phyloP scores from a whole-genome alignment of 2,113 vertebrate species.

The Dasypus novemcinctus region DNA sequence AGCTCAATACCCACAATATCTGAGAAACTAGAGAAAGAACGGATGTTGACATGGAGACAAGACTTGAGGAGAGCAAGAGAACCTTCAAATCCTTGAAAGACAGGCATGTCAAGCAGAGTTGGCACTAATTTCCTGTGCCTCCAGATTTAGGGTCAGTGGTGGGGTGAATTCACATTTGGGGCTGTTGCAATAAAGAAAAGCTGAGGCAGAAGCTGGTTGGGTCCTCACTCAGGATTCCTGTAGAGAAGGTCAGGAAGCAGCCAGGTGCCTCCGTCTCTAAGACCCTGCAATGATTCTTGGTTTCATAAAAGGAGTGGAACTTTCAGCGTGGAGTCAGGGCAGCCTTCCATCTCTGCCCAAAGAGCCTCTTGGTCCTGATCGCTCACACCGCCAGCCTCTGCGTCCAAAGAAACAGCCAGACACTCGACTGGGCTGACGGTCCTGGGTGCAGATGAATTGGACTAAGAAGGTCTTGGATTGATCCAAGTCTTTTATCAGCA shows the following conservation, averaged over 20 bases:
- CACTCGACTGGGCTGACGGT: neutral
- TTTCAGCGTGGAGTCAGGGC: fast-evolving
- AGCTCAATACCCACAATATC: fast-evolving
- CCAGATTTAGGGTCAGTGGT: too few relatives aligned
- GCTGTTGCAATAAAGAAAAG: neutral
- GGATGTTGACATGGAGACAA: fast-evolving
- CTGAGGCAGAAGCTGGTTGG: neutral
- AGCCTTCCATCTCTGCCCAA: neutral
- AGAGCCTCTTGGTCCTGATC: neutral
- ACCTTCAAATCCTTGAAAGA: neutral
- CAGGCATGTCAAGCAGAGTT: fast-evolving
- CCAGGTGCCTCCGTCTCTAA: fast-evolving
- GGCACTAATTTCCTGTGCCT: fast-evolving
- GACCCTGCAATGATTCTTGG: neutral
- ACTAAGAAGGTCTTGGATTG: neutral
- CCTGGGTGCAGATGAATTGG: neutral
- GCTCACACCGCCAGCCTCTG: neutral
- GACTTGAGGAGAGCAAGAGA: neutral
- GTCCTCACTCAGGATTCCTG: fast-evolving
- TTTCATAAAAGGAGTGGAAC: neutral
- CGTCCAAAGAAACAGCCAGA: neutral
- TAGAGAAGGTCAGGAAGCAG: neutral
- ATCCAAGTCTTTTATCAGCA: neutral
- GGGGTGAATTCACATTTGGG: neutral
- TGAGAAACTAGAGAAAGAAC: neutral